Evolutionary conservation across 1,140 invertebrate species (phyloP), one percentile per base, ranked within the genome.

Genomic region (Cotesia vestalis): DNA sequence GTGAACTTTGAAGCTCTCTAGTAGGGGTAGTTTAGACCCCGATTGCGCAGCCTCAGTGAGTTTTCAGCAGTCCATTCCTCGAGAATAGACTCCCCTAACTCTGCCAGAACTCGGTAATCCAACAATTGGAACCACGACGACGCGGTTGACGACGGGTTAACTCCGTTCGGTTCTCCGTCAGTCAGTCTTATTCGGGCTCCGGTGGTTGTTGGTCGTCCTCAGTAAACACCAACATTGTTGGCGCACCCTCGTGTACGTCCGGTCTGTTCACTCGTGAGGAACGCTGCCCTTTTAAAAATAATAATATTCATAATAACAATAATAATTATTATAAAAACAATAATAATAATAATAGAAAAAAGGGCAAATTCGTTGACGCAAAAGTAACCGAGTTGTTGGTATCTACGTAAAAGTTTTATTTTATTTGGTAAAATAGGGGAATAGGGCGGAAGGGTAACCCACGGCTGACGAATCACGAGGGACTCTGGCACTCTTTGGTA

Each of bases 161-260:
- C 17, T 64, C 78, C 76, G 76, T 72, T 77, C 78, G 72, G 72
- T 75, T 73, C 75, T 34, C 73, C 74, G 70, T 55, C 71, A 51
- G 75, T 72, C 78, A 81, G 80, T 81, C 78, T 80, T 75, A 73
- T 73, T 76, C 80, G 76, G 80, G 76, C 79, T 76, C 76, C 66
- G 70, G 64, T 76, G 75, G 76, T 78, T 75, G 78, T 78, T 78
- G 77, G 78, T 80, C 76, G 61, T 55, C 57, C 27, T 67, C 34
- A 14, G 52, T 36, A 27, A 36, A 20, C 20, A 20, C 66, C 66
- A 20, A 27, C 27, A 27, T 27, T 46, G 62, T n/a, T 67, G 66
- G 51, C 46, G 66, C 66, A 67, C 66, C 66, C 66, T 67, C 66
- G 66, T 51, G 66, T 59, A 20, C 62, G 60, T 62, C 60, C 60